Conservation (phyloP, 37 sponge, comb jelly and placozoan genomes). For the Ephydatia muelleri region DNA sequence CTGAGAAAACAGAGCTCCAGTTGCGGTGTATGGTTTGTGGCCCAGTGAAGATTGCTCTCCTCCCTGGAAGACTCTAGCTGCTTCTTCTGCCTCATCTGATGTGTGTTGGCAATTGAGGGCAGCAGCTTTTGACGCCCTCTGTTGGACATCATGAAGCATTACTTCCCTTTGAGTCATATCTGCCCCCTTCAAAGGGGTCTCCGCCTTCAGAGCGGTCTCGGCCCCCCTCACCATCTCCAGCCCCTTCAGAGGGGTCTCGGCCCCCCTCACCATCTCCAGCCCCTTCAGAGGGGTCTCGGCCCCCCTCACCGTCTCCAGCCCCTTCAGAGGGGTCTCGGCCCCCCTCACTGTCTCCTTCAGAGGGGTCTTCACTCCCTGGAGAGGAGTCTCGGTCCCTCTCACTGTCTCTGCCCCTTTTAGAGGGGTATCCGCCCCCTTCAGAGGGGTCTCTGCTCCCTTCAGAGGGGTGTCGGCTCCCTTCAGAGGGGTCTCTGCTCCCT, state of each 20-base stretch:
- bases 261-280: neutral
- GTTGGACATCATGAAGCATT: neutral
- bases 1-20: neutral
- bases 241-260: neutral
- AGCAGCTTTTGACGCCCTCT: neutral
- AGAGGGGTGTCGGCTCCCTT: neutral
- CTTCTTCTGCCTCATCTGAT: neutral
- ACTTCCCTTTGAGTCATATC: neutral
- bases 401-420: too few relatives aligned
- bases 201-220: neutral
- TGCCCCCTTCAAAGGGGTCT: too few relatives aligned
- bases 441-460: neutral
- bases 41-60: neutral
- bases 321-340: neutral
- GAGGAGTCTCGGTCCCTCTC: too few relatives aligned
- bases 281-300: too few relatives aligned
- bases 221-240: neutral
- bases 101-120: neutral
- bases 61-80: neutral
- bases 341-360: neutral
- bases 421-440: neutral
- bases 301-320: neutral
- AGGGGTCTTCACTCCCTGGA: neutral
- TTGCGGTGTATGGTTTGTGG: neutral
- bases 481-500: neutral